Base-by-base conservation (phyloP, 2,113 vertebrate species). In the Macquaria ambigua region DNA sequence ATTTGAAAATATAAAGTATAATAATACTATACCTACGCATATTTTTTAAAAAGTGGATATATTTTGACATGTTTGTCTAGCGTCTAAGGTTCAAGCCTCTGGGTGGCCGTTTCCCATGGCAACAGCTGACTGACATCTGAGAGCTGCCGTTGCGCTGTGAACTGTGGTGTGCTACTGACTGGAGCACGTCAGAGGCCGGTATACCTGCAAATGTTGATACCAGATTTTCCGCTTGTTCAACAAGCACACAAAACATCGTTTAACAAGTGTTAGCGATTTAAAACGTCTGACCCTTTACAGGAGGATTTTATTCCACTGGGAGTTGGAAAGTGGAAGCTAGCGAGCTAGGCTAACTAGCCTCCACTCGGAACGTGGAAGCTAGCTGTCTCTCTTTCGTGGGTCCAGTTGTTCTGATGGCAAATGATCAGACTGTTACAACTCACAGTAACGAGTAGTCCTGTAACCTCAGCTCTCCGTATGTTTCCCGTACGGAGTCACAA, bases 51-150 rank as follows among this genome's bases (percentile, higher is more conserved):
- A 31, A 18, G 20, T 3, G 3, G n/a, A 15, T 58, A 18, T 74
- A 12, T n/a, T 23, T 53, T 16, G 48, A 41, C 5, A 34, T 58
- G 16, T 39, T 31, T 73, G 6, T 77, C 20, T 6, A 7, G 28
- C 14, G 31, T 52, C 56, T 2, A 10, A 1, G 12, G 3, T 70
- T 62, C 23, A 63, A n/a, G 28, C 23, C 31, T 8, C 21, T 28
- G 31, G 16, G 23, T 77, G 31, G 62, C 18, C 9, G 28, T 20
- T 79, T 72, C 79, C 34, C 43, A 70, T 53, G 34, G n/a, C n/a
- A 25, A 53, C 46, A 50, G 34, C 46, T 63, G 58, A 72, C 15
- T 21, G 79, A 81, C 48, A 73, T 55, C 69, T 43, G 69, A 81
- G 59, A 81, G 50, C 50, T 12, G 68, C 18, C 18, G 46, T 80